Conservation (phyloP, 2,888 invertebrate genomes). For the Pammene aurita region DNA sequence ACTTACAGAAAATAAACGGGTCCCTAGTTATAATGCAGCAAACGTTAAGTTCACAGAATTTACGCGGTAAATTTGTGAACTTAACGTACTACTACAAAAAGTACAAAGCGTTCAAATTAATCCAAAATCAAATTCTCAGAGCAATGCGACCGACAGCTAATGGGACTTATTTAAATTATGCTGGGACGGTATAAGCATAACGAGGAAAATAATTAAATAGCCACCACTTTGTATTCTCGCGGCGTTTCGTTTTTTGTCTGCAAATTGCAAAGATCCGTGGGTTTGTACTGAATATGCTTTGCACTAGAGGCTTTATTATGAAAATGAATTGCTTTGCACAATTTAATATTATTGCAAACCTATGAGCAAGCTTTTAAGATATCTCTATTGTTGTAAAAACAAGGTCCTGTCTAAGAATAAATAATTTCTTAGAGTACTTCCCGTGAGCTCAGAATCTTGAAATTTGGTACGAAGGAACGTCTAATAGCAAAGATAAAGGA, state of each 20-base stretch:
- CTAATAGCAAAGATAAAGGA: too few relatives aligned
- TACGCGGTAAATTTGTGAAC: too few relatives aligned
- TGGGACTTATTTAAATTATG: constrained; percentile 39
- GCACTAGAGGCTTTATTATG: constrained; percentile 44
- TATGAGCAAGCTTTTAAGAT: too few relatives aligned
- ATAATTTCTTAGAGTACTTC: too few relatives aligned
- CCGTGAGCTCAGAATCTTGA: too few relatives aligned
- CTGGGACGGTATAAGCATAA: constrained; percentile 47
- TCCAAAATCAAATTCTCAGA: constrained; percentile 35
- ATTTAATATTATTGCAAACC: not conserved
- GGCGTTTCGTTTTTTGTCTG: constrained; percentile 63
- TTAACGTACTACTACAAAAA: not conserved
- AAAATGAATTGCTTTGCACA: constrained; percentile 17
- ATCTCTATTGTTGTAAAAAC: too few relatives aligned
- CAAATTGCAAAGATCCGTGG: constrained; percentile 64
- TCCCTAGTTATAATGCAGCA: too few relatives aligned
- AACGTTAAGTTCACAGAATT: too few relatives aligned
- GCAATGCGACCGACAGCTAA: constrained; percentile 39
- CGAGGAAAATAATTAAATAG: constrained; percentile 63
- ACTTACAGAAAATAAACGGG: too few relatives aligned
- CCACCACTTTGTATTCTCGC: constrained; percentile 63
- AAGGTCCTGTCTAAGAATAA: too few relatives aligned
- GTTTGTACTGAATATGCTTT: constrained; percentile 56
- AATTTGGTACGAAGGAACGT: too few relatives aligned
- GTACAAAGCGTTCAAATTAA: constrained; percentile 21